These are phyloP conservation scores for Chaunax sp. DNA, from an alignment of 2,797 vertebrate species.

Conservation along the genomic window DNA sequence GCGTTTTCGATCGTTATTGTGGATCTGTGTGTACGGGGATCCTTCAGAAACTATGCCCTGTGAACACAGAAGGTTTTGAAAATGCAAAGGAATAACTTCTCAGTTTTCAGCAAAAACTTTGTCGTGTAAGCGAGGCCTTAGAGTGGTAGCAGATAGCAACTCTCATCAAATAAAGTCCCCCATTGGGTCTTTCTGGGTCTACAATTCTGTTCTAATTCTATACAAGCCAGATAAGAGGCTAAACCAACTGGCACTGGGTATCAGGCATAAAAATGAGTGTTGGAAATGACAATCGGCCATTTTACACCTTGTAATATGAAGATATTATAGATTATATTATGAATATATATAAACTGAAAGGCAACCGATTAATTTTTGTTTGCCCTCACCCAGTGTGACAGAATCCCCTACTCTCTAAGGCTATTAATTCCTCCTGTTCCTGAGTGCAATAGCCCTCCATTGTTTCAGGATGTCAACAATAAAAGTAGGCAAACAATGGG, in stretches of 20 bases:
- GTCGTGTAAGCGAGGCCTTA: too few relatives aligned
- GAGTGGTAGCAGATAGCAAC: too few relatives aligned
- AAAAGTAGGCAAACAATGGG: background rate
- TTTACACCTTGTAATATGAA: conserved; percentile 28
- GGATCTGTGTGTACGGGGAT: too few relatives aligned
- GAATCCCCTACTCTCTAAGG: background rate
- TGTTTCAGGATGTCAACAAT: background rate
- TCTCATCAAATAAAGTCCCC: conserved; percentile 4
- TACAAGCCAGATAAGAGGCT: conserved; percentile 12
- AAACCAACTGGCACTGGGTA: conserved; percentile 1
- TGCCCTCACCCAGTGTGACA: conserved; percentile 19
- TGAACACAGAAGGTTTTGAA: too few relatives aligned
- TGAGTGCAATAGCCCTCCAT: background rate
- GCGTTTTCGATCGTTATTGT: too few relatives aligned
- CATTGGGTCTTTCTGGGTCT: background rate
- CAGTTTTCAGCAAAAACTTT: too few relatives aligned
- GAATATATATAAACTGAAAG: too few relatives aligned
- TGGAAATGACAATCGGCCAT: conserved; percentile 24
- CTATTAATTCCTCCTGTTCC: conserved; percentile 31
- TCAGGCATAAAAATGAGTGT: background rate
- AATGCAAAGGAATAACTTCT: too few relatives aligned
- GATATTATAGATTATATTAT: too few relatives aligned
- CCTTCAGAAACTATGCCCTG: too few relatives aligned
- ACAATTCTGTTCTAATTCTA: background rate
- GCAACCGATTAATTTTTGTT: conserved; percentile 5